phyloP scores from a whole-genome alignment of 2,113 vertebrate species.

The Ivindomyrus marchei region DNA sequence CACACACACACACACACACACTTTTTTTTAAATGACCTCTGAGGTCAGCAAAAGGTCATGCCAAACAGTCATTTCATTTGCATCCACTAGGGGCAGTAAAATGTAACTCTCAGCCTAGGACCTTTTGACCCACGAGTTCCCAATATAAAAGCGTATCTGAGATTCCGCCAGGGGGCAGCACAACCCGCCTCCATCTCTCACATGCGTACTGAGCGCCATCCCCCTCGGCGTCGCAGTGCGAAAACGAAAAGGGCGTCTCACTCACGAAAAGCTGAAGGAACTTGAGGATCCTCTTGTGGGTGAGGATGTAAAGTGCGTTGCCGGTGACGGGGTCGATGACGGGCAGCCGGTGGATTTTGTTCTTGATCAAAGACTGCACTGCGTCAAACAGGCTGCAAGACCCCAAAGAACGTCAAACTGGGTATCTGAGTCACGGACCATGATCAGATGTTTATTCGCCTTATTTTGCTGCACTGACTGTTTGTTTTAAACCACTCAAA shows the following conservation, averaged over 20 bases:
- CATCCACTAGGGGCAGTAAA: background rate
- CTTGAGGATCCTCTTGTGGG: slow-evolving; percentile 99
- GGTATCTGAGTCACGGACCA: background rate
- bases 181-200: background rate
- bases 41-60: background rate
- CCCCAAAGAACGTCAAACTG: slow-evolving; percentile 31
- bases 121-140: background rate
- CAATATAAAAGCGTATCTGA: background rate
- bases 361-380: slow-evolving; percentile 97
- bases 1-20: background rate
- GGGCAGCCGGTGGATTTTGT: slow-evolving; percentile 98
- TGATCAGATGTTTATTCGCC: background rate
- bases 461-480: background rate
- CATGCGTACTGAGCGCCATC: background rate
- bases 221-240: too few species aligned
- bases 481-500: background rate
- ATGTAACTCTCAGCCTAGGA: background rate
- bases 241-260: slow-evolving; percentile 38
- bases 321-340: slow-evolving; percentile 96
- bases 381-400: slow-evolving; percentile 86
- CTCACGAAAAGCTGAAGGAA: slow-evolving; percentile 99
- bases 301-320: slow-evolving; percentile 99
- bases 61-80: background rate
- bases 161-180: background rate
- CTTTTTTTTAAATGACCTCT: background rate